Conservation (phyloP, 2,797 vertebrate species). For the Orestias chungarensis region DNA sequence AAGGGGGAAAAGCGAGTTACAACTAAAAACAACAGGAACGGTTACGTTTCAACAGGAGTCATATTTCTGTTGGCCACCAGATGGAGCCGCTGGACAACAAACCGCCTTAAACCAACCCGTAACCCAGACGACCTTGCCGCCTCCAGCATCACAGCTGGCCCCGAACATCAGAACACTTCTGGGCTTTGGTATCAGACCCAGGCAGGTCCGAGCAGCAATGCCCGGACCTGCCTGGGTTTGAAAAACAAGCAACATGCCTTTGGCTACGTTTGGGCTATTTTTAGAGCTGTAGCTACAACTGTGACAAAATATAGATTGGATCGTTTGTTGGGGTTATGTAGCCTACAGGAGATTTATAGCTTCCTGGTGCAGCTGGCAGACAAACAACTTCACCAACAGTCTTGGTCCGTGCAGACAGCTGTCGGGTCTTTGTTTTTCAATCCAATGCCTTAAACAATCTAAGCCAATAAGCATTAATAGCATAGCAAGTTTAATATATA, state of each 20-base stretch:
- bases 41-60: constrained; percentile 33
- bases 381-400: constrained; percentile 9
- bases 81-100: constrained; percentile 67
- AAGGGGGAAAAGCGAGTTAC: constrained; percentile 41
- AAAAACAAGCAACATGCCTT: constrained; percentile 38
- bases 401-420: constrained; percentile 20
- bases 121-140: constrained; percentile 72
- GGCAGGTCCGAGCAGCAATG: constrained; percentile 34
- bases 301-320: constrained; percentile 34
- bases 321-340: not conserved
- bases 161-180: constrained; percentile 27
- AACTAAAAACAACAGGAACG: not conserved
- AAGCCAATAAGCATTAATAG: too few relatives aligned
- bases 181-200: constrained; percentile 45
- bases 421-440: not conserved
- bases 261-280: constrained; percentile 54
- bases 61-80: constrained; percentile 63
- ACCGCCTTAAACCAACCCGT: constrained; percentile 42
- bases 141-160: constrained; percentile 36
- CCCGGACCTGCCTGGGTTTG: constrained; percentile 16
- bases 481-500: too few relatives aligned
- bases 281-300: constrained; percentile 49
- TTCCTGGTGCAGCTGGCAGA: constrained; percentile 4
- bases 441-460: too few relatives aligned
- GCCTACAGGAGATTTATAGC: not conserved